Evolutionary conservation across 2,797 vertebrate genomes (phyloP), one percentile per base, ranked within the genome.

Genomic region (Arrhamphus sclerolepis): DNA sequence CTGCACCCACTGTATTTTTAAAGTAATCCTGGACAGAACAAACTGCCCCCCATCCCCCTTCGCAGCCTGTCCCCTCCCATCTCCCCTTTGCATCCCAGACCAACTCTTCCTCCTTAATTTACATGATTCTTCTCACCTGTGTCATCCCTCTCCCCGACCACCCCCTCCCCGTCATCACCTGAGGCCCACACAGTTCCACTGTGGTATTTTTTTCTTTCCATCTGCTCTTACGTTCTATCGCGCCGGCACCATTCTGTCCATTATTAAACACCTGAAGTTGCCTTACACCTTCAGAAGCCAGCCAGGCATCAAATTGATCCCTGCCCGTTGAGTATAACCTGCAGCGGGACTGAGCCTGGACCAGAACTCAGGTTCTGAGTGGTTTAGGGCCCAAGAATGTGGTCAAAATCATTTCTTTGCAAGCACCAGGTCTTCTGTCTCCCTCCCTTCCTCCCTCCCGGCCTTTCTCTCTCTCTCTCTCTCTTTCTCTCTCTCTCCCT

Each of bases 361-460:
- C 82, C 64, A 71, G 78, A 70, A 55, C 70, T 74, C 34, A 14
- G 34, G 34, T 63, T 81, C 66, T 47, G 66, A 82, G 75, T 72
- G 75, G 72, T 84, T 87, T 82, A 5, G 55, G 78, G 73, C 74
- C 66, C 82, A 84, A 87, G 83, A 78, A 77, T 62, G 67, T 70
- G 81, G 78, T 78, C 77, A 81, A 80, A 82, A 82, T 81, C 80
- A 69, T 75, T 86, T 77, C 73, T 83, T 81, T 87, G 62, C 79
- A 83, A 82, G 82, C 61, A 70, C 72, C 77, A 73, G 72, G 77
- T 78, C 83, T 86, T 65, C 70, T 75, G 72, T 79, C 78, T 78
- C 79, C 70, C 77, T 69, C 66, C 66, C 78, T 75, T 75, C 77
- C 76, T 81, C 67, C 72, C 41, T 56, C 50, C 44, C 63, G 71